Evolutionary conservation across 1,140 invertebrate genomes (phyloP), one percentile per base, ranked within the genome.

Genomic region (Apis florea): DNA sequence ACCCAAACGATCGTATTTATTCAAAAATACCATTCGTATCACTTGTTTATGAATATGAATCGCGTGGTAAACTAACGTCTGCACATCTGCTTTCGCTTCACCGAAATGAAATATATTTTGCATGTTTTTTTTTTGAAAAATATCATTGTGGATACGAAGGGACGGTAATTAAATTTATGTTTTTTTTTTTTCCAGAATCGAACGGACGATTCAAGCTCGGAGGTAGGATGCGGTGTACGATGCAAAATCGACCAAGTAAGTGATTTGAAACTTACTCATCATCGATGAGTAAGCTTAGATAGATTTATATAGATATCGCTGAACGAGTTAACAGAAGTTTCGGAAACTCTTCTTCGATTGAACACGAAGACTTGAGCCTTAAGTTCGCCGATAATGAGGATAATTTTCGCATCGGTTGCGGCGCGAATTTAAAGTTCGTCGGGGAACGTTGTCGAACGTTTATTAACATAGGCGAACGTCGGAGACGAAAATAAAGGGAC

Each of bases 141-240:
- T 21, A 47, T 47, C 10, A 4, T 11, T 17, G 8, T n/a, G 19
- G 9, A 0, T 5, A 2, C 0, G 9, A 13, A 49, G 0, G 4
- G 8, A 21, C 10, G 0, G 1, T 51, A 10, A 59, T 17, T 40
- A 17, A 73, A 8, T 19, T 11, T 24, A 17, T 17, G 51, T 17
- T 15, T 53, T 0, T 56, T 49, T 8, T 89, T 91, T 86, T 95
- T 95, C 24, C 94, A 96, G 95, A 95, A 95, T 90, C 94, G 94
- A 83, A 95, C 95, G 83, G 95, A 95, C 82, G 95, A 95, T 80
- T 93, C 92, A 17, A 94, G 94, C 74, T 95, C 95, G 82, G 95
- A 96, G 87, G 94, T 95, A 12, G 94, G 94, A 54, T 96, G 96
- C 86, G 95, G 95, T 19, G 93, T 94, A 12, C 93, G 94, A 68